Conservation (phyloP, 2,113 vertebrate species). For the Chiloscyllium plagiosum region DNA sequence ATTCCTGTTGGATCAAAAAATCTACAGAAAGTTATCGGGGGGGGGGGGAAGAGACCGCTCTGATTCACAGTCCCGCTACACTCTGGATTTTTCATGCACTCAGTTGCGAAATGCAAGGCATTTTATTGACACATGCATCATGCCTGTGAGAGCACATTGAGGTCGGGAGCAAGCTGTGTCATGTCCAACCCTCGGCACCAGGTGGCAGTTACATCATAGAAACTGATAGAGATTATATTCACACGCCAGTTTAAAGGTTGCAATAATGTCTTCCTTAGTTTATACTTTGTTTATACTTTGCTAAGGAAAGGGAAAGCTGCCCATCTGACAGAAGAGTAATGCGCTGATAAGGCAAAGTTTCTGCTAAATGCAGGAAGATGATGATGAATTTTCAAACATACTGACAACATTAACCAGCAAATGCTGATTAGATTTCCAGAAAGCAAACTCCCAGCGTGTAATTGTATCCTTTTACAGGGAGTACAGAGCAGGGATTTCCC, state of each 20-base stretch:
- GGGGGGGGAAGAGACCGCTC: not conserved
- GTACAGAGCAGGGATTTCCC: not conserved
- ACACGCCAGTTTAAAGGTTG: not conserved
- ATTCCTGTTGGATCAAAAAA: not conserved
- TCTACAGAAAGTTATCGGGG: not conserved
- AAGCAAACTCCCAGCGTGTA: not conserved
- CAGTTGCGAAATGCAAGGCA: not conserved
- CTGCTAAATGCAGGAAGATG: not conserved
- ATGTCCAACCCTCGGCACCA: not conserved
- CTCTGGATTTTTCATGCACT: not conserved
- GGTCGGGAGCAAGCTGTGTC: too few relatives aligned
- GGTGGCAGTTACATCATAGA: not conserved
- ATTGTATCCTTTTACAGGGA: not conserved
- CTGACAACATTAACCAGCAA: too few relatives aligned
- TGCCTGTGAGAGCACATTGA: not conserved
- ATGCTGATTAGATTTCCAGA: not conserved
- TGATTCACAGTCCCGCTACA: not conserved
- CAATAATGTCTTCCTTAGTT: not conserved
- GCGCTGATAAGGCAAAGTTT: not conserved
- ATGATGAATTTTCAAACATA: too few relatives aligned
- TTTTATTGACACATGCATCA: not conserved
- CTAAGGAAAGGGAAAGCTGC: not conserved
- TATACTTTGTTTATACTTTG: not conserved
- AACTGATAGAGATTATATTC: too few relatives aligned
- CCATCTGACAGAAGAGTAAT: not conserved